phyloP scores from a whole-genome alignment of 2,888 invertebrate species.

The Halocaridina rubra region DNA sequence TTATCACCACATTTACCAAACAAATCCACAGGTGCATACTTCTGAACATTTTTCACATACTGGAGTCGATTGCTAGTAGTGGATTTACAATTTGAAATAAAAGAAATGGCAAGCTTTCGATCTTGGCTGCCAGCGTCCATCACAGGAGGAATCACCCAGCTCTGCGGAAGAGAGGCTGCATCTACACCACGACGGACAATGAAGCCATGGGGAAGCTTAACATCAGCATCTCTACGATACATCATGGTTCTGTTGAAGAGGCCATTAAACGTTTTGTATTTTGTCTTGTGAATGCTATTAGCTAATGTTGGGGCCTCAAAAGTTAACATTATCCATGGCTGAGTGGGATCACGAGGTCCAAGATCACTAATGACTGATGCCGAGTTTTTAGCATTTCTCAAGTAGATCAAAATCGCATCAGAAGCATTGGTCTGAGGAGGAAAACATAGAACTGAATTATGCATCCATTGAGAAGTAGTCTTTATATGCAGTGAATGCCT shows the following conservation, averaged over 20 bases:
- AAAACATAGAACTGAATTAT: too few relatives aligned
- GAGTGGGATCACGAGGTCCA: neutral
- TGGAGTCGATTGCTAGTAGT: neutral
- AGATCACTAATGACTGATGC: neutral
- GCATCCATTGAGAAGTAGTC: too few relatives aligned
- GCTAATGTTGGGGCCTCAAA: neutral
- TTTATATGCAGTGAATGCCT: too few relatives aligned
- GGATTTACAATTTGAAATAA: neutral
- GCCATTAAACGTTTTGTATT: neutral
- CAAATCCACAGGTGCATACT: neutral
- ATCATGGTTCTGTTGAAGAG: constrained; percentile 3
- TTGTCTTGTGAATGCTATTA: neutral
- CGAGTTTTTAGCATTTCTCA: neutral
- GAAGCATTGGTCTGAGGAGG: neutral
- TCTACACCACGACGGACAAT: neutral
- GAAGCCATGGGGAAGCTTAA: constrained; percentile 1
- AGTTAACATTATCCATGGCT: neutral
- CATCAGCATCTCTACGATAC: constrained; percentile 10
- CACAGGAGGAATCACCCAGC: neutral
- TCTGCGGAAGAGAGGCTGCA: neutral
- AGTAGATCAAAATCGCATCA: neutral
- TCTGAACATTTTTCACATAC: constrained; percentile 1
- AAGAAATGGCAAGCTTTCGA: neutral
- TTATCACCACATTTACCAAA: constrained; percentile 13
- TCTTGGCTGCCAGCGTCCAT: neutral